Evolutionary conservation across 2,113 vertebrate species (phyloP).

Genomic region (Conger conger): DNA sequence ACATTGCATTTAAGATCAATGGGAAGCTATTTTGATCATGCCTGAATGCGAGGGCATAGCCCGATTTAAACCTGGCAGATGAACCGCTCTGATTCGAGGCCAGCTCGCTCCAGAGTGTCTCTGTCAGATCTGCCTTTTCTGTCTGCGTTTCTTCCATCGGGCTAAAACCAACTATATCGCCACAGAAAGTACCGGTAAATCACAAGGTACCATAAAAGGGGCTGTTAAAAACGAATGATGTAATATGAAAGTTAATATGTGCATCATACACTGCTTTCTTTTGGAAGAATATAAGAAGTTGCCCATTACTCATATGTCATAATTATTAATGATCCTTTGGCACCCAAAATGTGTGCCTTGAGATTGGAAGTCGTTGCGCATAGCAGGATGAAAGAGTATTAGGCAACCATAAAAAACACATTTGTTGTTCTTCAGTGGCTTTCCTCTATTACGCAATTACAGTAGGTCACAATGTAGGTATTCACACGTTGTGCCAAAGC

Average conservation of each 20-base stretch:
- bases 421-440: not conserved
- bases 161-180: slow-evolving; percentile 19
- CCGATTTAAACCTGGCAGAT: slow-evolving; percentile 43
- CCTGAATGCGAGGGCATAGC: slow-evolving; percentile 50
- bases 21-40: slow-evolving; percentile 60
- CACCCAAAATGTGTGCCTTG: not conserved
- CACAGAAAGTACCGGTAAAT: slow-evolving; percentile 6
- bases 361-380: not conserved
- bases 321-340: not conserved
- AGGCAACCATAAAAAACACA: not conserved
- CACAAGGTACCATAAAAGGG: not conserved
- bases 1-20: slow-evolving; percentile 59
- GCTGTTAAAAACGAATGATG: not conserved
- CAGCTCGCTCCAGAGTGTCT: slow-evolving; percentile 21
- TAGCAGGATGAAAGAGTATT: not conserved
- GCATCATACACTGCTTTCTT: slow-evolving; percentile 5
- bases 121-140: slow-evolving; percentile 1
- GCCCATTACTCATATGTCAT: not conserved
- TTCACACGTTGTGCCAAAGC: slow-evolving; percentile 47
- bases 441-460: slow-evolving; percentile 13
- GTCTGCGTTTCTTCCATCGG: slow-evolving; percentile 31
- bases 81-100: slow-evolving; percentile 47
- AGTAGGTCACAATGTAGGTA: slow-evolving; percentile 40
- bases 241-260: not conserved
- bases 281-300: not conserved